phyloP scores from a whole-genome alignment of 2,888 invertebrate genomes.

The Heterodera filipjevi region DNA sequence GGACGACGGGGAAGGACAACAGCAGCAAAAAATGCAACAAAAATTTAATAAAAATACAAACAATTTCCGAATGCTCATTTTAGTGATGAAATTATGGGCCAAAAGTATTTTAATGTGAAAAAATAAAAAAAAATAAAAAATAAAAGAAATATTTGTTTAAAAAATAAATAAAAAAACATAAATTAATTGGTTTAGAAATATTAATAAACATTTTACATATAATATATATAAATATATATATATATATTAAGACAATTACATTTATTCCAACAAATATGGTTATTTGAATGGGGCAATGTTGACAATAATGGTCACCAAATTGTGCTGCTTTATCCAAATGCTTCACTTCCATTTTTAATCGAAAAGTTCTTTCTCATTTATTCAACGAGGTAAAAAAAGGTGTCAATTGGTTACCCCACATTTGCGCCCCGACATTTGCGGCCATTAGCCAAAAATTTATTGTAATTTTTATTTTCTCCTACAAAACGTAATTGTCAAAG shows the following conservation, averaged over 20 bases:
- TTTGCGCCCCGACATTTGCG: too few relatives aligned
- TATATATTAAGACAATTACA: neutral
- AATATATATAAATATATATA: neutral
- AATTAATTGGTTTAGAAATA: neutral
- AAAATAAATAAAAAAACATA: neutral
- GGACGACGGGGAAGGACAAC: neutral
- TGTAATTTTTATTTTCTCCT: too few relatives aligned
- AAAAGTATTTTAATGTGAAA: too few relatives aligned
- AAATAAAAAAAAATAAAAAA: neutral
- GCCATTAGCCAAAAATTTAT: too few relatives aligned
- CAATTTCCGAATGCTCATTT: neutral
- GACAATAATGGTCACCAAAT: conserved; percentile 24
- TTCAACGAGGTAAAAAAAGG: conserved; percentile 18
- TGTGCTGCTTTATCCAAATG: conserved; percentile 21
- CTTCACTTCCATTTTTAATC: conserved; percentile 12
- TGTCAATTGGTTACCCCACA: too few relatives aligned
- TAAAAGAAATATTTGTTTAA: neutral
- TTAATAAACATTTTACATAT: neutral
- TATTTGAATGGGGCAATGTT: conserved; percentile 25
- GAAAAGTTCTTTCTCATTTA: conserved; percentile 23
- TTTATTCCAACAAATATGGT: conserved; percentile 25
- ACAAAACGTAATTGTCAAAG: too few relatives aligned
- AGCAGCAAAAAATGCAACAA: neutral
- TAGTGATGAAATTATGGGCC: neutral
- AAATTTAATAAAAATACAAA: neutral